A percentile compares a stretch with the other conserved stretches of the same genome.
Conservation (phyloP, 2,888 invertebrate species). For the Agriopis marginaria region DNA sequence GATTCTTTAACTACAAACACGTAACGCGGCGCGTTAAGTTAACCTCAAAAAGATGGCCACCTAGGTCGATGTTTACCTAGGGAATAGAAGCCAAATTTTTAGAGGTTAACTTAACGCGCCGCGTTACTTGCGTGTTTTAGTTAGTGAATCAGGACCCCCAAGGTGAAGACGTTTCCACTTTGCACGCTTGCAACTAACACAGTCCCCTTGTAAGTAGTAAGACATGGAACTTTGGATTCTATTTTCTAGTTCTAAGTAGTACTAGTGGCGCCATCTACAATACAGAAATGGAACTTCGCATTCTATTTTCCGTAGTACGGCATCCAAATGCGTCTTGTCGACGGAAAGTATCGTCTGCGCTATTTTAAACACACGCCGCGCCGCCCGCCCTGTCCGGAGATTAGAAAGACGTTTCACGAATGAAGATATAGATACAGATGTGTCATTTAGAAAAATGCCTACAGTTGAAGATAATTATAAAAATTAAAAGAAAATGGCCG, state of each 20-base stretch:
- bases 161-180: too few species aligned
- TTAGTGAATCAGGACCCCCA: too few species aligned
- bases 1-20: too few species aligned
- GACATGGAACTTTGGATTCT: not conserved
- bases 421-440: slow-evolving; percentile 4
- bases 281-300: not conserved
- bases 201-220: too few species aligned
- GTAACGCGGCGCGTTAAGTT: too few species aligned
- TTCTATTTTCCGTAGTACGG: slow-evolving; percentile 28
- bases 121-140: too few species aligned
- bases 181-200: too few species aligned
- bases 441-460: not conserved
- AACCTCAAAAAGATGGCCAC: too few species aligned
- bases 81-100: too few species aligned
- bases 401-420: slow-evolving; percentile 7
- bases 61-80: too few species aligned
- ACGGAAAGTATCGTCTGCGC: slow-evolving; percentile 67
- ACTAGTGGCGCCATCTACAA: slow-evolving; percentile 12
- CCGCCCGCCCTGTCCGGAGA: slow-evolving; percentile 34
- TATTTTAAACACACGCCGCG: slow-evolving; percentile 61
- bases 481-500: too few species aligned
- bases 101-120: too few species aligned
- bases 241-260: not conserved
- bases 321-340: slow-evolving; percentile 62
- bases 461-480: not conserved